Percentiles rank a stretch among this genome's conserved stretches.
Evolutionary conservation across 1,140 invertebrate genomes (phyloP).

Genomic region (Hyposmocoma kahamanoa): DNA sequence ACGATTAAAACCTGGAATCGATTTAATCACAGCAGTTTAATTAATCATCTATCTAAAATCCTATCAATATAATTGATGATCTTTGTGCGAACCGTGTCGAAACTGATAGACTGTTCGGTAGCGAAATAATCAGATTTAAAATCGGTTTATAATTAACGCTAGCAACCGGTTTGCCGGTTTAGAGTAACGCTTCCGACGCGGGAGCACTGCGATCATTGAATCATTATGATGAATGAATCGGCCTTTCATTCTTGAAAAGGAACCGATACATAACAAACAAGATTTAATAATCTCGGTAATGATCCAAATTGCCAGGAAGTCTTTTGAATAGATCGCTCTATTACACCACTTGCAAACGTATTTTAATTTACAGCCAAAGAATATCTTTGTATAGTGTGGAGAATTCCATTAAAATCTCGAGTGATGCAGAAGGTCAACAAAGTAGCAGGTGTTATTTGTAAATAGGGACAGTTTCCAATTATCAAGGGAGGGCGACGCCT

Average conservation of each 20-base stretch:
- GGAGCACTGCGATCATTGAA: constrained; percentile 39
- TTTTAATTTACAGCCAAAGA: no score
- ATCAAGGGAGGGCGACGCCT: constrained; percentile 36
- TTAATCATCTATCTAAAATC: constrained; percentile 42
- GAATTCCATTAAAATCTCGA: no score
- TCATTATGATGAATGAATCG: constrained; percentile 68
- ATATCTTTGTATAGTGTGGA: no score
- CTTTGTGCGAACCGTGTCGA: constrained; percentile 38
- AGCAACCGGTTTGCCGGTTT: constrained; percentile 40
- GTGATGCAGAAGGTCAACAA: no score
- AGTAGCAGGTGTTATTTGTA: constrained; percentile 36
- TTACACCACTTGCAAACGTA: constrained; percentile 10
- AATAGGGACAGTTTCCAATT: constrained; percentile 54
- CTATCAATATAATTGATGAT: constrained; percentile 53
- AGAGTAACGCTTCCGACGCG: constrained; percentile 45
- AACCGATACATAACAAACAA: constrained; percentile 15
- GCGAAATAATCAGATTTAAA: constrained; percentile 58
- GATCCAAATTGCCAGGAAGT: constrained; percentile 27
- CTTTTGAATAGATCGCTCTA: constrained; percentile 18
- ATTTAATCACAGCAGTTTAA: constrained; percentile 30
- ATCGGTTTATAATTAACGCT: constrained; percentile 62
- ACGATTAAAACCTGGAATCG: constrained; percentile 24
- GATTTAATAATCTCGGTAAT: constrained; percentile 33
- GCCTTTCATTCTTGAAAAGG: constrained; percentile 44
- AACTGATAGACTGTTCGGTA: constrained; percentile 46